Percentiles rank a stretch among this genome's conserved stretches.
Conservation (phyloP, 2,797 vertebrate genomes). For the Atherinosoma microstoma region DNA sequence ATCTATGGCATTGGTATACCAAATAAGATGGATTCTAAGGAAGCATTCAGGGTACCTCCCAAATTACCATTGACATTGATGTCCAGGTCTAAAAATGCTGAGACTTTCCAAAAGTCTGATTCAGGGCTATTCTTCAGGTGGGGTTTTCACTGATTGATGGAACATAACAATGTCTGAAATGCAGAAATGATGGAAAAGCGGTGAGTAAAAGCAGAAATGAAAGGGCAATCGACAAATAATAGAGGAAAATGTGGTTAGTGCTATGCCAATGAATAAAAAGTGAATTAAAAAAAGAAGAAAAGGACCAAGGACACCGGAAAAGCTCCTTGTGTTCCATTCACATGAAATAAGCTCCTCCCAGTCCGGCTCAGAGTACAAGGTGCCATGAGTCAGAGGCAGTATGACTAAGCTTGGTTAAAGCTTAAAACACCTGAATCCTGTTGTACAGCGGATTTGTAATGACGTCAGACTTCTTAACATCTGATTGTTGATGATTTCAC, state of each 20-base stretch:
- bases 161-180: neutral
- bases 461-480: conserved; percentile 44
- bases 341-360: conserved; percentile 1
- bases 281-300: neutral
- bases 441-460: conserved; percentile 30
- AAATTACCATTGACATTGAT: conserved; percentile 20
- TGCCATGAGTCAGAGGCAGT: conserved; percentile 16
- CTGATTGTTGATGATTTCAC: conserved; percentile 31
- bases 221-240: conserved; percentile 5
- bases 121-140: conserved; percentile 16
- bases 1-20: neutral
- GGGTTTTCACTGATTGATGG: neutral
- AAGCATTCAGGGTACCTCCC: conserved; percentile 5
- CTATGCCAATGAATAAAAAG: neutral
- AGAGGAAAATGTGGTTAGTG: neutral
- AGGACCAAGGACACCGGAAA: neutral
- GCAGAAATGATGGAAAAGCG: conserved; percentile 6
- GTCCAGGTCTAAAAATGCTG: conserved; percentile 4
- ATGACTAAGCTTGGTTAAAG: neutral
- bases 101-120: conserved; percentile 17
- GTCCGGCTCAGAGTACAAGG: conserved; percentile 3
- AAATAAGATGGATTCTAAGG: neutral
- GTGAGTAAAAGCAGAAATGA: conserved; percentile 14
- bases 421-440: conserved; percentile 32
- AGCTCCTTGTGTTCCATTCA: neutral